These are phyloP conservation scores for Ageneiosus marmoratus DNA, from an alignment of 2,113 vertebrate species.

Conservation along the genomic window DNA sequence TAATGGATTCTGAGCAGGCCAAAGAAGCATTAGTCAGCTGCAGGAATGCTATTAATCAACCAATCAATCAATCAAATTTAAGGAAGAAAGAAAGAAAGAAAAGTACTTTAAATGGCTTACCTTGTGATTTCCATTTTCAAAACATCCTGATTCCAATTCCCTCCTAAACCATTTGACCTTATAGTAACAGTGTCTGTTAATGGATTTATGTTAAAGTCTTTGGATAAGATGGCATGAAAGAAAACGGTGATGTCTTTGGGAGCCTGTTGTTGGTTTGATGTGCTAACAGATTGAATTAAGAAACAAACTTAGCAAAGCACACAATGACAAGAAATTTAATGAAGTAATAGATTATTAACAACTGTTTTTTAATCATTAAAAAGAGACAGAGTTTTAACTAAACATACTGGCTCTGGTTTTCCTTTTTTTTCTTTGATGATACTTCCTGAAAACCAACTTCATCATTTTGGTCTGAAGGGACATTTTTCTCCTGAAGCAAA, in stretches of 20 bases:
- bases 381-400: neutral
- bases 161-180: neutral
- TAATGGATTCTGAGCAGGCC: neutral
- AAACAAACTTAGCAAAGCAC: neutral
- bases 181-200: slow-evolving; percentile 8
- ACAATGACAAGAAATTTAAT: neutral
- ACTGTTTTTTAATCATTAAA: neutral
- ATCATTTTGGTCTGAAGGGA: slow-evolving; percentile 5
- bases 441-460: slow-evolving; percentile 2
- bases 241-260: slow-evolving; percentile 23
- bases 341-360: neutral
- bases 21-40: neutral
- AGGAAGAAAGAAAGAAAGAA: neutral
- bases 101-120: neutral
- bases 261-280: neutral
- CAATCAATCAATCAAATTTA: neutral
- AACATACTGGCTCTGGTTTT: slow-evolving; percentile 11
- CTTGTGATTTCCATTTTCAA: slow-evolving; percentile 30
- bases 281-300: slow-evolving; percentile 15
- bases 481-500: neutral
- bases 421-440: slow-evolving; percentile 9
- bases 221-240: slow-evolving; percentile 40
- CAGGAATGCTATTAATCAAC: neutral
- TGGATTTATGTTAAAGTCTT: slow-evolving; percentile 33
- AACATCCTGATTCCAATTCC: neutral